Evolutionary conservation across 1,140 invertebrate species (phyloP).

Genomic region (Drosophila gunungcola): DNA sequence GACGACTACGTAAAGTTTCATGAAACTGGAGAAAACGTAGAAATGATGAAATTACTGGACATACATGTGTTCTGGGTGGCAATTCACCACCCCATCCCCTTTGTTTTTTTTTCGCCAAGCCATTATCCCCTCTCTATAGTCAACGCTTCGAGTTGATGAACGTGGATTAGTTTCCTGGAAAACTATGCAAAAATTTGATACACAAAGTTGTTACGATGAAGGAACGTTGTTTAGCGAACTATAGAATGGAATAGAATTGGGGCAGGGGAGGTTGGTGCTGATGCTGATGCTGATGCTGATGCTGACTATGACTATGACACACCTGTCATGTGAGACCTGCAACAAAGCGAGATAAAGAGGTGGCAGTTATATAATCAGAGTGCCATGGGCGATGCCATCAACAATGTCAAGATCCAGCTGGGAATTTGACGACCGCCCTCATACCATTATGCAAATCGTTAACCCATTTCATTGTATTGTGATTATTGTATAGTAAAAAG

Average conservation of each 20-base stretch:
- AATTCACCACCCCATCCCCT: constrained; percentile 9
- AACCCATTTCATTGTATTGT: constrained; percentile 4
- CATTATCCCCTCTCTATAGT: not conserved
- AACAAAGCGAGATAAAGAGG: constrained; percentile 34
- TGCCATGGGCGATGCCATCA: constrained; percentile 21
- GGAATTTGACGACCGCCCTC: constrained; percentile 10
- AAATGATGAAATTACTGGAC: constrained; percentile 81
- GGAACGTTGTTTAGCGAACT: constrained; percentile 5
- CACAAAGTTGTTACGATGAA: constrained; percentile 35
- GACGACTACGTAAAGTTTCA: constrained; percentile 60
- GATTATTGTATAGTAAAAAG: not conserved
- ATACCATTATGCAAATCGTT: not conserved
- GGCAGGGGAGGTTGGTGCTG: not conserved
- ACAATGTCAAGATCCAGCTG: constrained; percentile 27
- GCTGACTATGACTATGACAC: constrained; percentile 40
- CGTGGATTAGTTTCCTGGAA: constrained; percentile 55
- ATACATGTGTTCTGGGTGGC: constrained; percentile 48
- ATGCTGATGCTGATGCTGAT: not conserved
- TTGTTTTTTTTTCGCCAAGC: not conserved
- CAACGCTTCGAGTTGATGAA: constrained; percentile 18
- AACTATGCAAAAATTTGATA: constrained; percentile 66
- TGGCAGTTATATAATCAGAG: constrained; percentile 31
- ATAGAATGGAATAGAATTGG: not conserved
- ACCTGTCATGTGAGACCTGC: constrained; percentile 38
- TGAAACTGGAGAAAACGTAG: constrained; percentile 80